phyloP scores from a whole-genome alignment of 2,888 invertebrate species.

The Phania funesta region DNA sequence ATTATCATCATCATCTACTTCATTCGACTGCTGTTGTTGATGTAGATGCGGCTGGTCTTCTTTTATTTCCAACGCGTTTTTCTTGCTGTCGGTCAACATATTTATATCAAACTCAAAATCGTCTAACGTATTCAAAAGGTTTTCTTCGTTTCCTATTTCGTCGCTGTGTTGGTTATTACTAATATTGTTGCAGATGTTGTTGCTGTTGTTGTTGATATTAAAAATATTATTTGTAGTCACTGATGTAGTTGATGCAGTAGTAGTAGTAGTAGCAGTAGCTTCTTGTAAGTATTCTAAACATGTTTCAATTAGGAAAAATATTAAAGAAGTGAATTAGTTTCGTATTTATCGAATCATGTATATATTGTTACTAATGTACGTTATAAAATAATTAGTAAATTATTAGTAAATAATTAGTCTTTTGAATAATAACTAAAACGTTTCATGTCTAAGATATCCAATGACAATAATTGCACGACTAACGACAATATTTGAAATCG shows the following conservation, averaged over 20 bases:
- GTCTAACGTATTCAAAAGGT: slow-evolving; percentile 71
- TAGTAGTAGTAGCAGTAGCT: slow-evolving; percentile 71
- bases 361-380: neutral
- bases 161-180: slow-evolving; percentile 70
- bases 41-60: slow-evolving; percentile 18
- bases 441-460: slow-evolving; percentile 10
- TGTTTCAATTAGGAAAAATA: slow-evolving; percentile 3
- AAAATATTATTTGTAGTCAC: slow-evolving; percentile 69
- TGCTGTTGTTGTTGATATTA: slow-evolving; percentile 72
- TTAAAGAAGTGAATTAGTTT: neutral
- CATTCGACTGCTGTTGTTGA: slow-evolving; percentile 34
- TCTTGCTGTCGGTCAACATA: slow-evolving; percentile 72
- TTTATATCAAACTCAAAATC: slow-evolving; percentile 77
- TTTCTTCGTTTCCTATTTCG: slow-evolving; percentile 66
- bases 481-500: too few species aligned
- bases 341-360: neutral
- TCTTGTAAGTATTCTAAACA: slow-evolving; percentile 76
- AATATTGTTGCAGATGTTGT: slow-evolving; percentile 70
- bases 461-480: neutral
- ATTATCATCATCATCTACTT: slow-evolving; percentile 34
- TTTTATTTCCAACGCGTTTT: slow-evolving; percentile 49
- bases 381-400: neutral
- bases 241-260: slow-evolving; percentile 69
- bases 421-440: neutral
- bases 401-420: neutral